Conservation (phyloP, 2,888 invertebrate species). For the Troides helena region DNA sequence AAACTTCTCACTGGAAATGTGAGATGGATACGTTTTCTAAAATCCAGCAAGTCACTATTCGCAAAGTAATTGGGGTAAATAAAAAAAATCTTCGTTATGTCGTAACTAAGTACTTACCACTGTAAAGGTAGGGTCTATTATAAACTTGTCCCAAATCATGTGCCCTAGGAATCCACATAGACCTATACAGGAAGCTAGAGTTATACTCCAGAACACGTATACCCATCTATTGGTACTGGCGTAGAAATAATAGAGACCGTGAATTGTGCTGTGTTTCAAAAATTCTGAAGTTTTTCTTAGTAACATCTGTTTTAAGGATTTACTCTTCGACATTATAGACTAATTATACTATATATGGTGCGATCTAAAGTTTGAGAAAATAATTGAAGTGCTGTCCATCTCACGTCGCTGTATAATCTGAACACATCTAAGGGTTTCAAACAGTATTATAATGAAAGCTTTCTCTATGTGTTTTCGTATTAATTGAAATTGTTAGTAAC, state of each 20-base stretch:
- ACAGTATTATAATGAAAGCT: too few species aligned
- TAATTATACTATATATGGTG: too few species aligned
- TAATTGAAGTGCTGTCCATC: too few species aligned
- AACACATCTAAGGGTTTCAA: too few species aligned
- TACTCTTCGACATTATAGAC: neutral
- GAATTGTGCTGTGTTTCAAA: conserved; percentile 56
- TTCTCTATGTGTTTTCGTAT: too few species aligned
- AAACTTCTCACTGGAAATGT: too few species aligned
- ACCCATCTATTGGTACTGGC: conserved; percentile 40
- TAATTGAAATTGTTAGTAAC: too few species aligned
- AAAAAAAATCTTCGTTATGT: neutral
- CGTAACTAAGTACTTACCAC: conserved; percentile 51
- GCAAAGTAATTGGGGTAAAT: too few species aligned
- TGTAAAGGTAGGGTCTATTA: conserved; percentile 63
- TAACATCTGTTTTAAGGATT: conserved; percentile 27
- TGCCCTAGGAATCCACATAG: conserved; percentile 59
- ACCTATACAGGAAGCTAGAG: conserved; percentile 46
- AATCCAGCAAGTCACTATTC: too few species aligned
- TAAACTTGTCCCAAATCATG: conserved; percentile 66
- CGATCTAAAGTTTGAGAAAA: too few species aligned
- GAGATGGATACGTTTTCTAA: neutral
- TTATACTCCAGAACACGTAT: conserved; percentile 46
- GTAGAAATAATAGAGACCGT: conserved; percentile 60
- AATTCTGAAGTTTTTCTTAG: conserved; percentile 44
- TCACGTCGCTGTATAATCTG: too few species aligned